phyloP scores from a whole-genome alignment of 2,888 invertebrate species.

The Perizoma affinitatum region DNA sequence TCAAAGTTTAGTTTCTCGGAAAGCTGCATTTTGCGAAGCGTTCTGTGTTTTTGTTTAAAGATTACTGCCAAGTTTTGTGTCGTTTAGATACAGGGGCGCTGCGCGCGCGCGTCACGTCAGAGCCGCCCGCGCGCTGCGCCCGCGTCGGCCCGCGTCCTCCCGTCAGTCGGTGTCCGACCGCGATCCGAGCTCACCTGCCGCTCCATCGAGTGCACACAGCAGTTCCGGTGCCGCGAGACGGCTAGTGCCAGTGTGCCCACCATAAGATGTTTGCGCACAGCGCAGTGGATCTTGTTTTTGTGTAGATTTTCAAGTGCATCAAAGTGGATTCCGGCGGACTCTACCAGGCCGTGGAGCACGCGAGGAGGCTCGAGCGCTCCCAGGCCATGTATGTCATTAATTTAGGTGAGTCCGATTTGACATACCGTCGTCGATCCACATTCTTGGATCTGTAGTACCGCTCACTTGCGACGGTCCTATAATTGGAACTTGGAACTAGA shows the following conservation, averaged over 20 bases:
- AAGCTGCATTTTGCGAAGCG: conserved; percentile 51
- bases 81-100: conserved; percentile 43
- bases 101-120: conserved; percentile 37
- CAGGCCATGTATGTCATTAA: conserved; percentile 84
- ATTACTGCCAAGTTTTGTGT: conserved; percentile 61
- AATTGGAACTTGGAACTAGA: conserved; percentile 75
- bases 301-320: conserved; percentile 69
- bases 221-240: conserved; percentile 58
- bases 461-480: conserved; percentile 55
- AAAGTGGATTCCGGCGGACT: conserved; percentile 82
- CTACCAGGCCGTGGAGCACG: conserved; percentile 81
- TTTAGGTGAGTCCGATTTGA: conserved; percentile 80
- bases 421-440: conserved; percentile 61
- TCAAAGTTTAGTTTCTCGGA: conserved; percentile 50
- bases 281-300: conserved; percentile 76
- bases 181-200: conserved; percentile 65
- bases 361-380: conserved; percentile 81
- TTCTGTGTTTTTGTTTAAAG: conserved; percentile 45
- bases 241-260: conserved; percentile 62
- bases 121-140: conserved; percentile 35
- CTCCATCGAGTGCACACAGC: conserved; percentile 52
- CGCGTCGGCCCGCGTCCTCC: conserved; percentile 37
- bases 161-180: conserved; percentile 64
- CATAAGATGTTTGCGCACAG: conserved; percentile 74
- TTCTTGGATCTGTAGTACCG: conserved; percentile 53